Evolutionary conservation across 2,797 vertebrate species (phyloP).

Genomic region (Hozukius guyotensis): DNA sequence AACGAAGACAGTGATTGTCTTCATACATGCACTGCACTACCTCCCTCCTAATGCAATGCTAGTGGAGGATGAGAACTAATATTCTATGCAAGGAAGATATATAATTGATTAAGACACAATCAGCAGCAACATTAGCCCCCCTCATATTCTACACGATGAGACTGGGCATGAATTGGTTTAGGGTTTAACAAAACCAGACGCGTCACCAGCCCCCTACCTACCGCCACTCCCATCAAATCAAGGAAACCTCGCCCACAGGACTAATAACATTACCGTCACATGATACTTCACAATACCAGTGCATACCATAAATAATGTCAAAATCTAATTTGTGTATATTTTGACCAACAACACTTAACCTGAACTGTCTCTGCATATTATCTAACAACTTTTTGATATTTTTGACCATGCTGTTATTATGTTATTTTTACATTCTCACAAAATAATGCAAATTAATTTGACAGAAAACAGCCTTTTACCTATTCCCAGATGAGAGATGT

Average conservation of each 20-base stretch:
- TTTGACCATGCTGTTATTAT: neutral
- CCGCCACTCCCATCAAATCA: neutral
- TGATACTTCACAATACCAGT: neutral
- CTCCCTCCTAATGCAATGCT: neutral
- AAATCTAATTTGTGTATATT: neutral
- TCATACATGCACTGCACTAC: neutral
- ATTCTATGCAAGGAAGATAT: neutral
- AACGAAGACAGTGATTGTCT: neutral
- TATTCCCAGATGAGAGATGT: constrained; percentile 88
- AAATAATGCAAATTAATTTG: neutral
- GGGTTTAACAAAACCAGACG: neutral
- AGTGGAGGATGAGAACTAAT: neutral
- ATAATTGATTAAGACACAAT: neutral
- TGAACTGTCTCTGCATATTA: neutral
- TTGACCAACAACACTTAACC: neutral
- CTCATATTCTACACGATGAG: neutral
- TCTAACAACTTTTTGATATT: neutral
- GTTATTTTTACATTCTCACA: neutral
- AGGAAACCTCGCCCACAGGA: neutral
- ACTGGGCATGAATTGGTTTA: neutral
- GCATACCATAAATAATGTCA: neutral
- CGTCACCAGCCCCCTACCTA: neutral
- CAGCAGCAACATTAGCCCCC: neutral
- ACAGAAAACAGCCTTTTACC: constrained; percentile 79
- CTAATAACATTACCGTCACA: constrained; percentile 15